These are phyloP conservation scores for Caradrina clavipalpis DNA, from an alignment of 2,888 invertebrate species.

Conservation along the genomic window DNA sequence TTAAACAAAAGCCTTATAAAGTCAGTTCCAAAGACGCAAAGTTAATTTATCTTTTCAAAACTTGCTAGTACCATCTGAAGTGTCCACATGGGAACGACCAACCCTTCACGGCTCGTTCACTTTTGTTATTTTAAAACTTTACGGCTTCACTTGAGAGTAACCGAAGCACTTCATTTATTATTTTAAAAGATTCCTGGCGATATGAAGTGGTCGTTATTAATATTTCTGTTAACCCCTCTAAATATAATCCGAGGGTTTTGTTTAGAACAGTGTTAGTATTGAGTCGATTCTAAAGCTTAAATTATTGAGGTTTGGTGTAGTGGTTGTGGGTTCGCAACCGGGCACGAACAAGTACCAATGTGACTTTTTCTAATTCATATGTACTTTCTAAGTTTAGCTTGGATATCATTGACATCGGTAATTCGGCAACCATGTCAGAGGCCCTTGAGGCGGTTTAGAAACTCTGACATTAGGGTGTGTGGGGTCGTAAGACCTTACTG, in stretches of 20 bases:
- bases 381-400: too few species aligned
- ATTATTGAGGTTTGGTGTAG: slow-evolving; percentile 10
- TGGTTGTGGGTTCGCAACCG: too few species aligned
- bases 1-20: slow-evolving; percentile 6
- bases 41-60: slow-evolving; percentile 35
- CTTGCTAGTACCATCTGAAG: slow-evolving; percentile 20
- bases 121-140: slow-evolving; percentile 53
- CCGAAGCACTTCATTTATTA: slow-evolving; percentile 26
- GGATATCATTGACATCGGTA: too few species aligned
- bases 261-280: slow-evolving; percentile 5
- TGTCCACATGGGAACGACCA: slow-evolving; percentile 35
- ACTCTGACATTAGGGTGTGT: too few species aligned
- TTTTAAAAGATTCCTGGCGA: slow-evolving; percentile 19
- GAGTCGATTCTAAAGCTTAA: slow-evolving; percentile 13
- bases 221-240: slow-evolving; percentile 23
- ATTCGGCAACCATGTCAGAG: too few species aligned
- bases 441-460: too few species aligned
- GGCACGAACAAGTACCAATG: too few species aligned
- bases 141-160: slow-evolving; percentile 31
- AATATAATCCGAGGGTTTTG: background rate
- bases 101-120: slow-evolving; percentile 34
- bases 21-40: slow-evolving; percentile 6
- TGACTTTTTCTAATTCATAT: too few species aligned
- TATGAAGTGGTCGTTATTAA: slow-evolving; percentile 27
- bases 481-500: too few species aligned